phyloP scores from a whole-genome alignment of 2,113 vertebrate genomes.

The Varanus komodoensis region DNA sequence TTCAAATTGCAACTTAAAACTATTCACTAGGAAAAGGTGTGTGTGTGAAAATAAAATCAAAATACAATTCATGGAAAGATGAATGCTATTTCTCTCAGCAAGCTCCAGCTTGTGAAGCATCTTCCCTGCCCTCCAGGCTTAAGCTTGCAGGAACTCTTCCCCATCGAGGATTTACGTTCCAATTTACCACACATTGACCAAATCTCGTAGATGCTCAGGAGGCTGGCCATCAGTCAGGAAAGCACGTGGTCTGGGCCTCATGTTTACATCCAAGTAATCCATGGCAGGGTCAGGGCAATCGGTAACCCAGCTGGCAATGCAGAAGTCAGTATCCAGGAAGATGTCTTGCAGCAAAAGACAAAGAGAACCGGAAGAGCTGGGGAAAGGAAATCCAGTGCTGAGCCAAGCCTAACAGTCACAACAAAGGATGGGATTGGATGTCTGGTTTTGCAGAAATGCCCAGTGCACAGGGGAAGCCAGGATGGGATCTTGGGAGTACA shows the following conservation, averaged over 20 bases:
- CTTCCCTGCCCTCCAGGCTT: slow-evolving; percentile 49
- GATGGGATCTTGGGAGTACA: background rate
- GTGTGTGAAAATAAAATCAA: background rate
- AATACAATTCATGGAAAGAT: slow-evolving; percentile 37
- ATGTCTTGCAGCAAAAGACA: background rate
- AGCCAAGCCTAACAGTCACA: background rate
- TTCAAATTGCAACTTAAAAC: slow-evolving; percentile 51
- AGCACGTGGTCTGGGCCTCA: background rate
- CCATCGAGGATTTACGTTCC: slow-evolving; percentile 45
- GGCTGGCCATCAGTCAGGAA: slow-evolving; percentile 26
- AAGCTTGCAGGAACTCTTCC: slow-evolving; percentile 49
- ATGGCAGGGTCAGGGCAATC: background rate
- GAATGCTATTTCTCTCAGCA: slow-evolving; percentile 39
- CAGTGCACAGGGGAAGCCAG: background rate
- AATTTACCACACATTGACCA: slow-evolving; percentile 55
- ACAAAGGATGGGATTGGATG: background rate
- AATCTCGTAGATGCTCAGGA: slow-evolving; percentile 20
- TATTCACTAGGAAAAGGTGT: background rate
- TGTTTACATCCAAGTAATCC: background rate
- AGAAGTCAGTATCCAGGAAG: background rate
- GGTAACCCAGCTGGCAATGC: background rate
- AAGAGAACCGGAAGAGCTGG: background rate
- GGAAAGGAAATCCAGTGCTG: background rate
- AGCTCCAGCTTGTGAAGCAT: slow-evolving; percentile 48
- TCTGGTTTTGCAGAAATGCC: background rate